A percentile compares a stretch with the other conserved stretches of the same genome.
These are phyloP conservation scores for Potorous gilbertii DNA, from an alignment of 2,797 vertebrate genomes.

Conservation along the genomic window DNA sequence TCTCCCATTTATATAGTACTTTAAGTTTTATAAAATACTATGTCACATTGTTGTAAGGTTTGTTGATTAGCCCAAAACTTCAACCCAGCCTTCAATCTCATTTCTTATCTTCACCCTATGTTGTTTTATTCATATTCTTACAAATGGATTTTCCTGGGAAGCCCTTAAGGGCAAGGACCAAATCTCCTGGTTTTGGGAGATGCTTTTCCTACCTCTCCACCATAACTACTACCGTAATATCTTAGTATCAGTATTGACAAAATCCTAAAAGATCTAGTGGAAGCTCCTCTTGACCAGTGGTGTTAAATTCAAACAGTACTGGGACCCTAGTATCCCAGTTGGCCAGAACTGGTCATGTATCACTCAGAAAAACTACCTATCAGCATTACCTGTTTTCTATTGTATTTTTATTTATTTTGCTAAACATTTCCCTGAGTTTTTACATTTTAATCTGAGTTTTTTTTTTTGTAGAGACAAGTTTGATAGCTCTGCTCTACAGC, in stretches of 20 bases:
- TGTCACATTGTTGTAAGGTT: neutral
- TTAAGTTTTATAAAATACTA: neutral
- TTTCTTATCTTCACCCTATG: neutral
- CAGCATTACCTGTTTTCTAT: neutral
- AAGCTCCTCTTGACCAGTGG: neutral
- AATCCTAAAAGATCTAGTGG: neutral
- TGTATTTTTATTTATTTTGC: neutral
- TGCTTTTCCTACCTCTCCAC: neutral
- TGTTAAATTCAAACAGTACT: neutral
- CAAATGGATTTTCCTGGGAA: neutral
- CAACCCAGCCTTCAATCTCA: neutral
- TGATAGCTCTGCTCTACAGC: neutral
- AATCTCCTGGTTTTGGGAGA: neutral
- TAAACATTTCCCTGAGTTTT: neutral
- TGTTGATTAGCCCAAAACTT: neutral
- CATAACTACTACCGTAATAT: neutral
- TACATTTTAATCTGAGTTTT: neutral
- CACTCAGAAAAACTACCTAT: neutral
- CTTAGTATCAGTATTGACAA: neutral
- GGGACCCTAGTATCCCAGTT: too few relatives aligned
- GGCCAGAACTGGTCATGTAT: too few relatives aligned
- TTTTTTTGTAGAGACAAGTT: neutral
- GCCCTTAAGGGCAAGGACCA: neutral
- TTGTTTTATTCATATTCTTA: neutral
- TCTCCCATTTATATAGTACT: neutral